These are phyloP conservation scores for Pongo abelii DNA, from an alignment of 2,113 vertebrate species.

Conservation along the genomic window DNA sequence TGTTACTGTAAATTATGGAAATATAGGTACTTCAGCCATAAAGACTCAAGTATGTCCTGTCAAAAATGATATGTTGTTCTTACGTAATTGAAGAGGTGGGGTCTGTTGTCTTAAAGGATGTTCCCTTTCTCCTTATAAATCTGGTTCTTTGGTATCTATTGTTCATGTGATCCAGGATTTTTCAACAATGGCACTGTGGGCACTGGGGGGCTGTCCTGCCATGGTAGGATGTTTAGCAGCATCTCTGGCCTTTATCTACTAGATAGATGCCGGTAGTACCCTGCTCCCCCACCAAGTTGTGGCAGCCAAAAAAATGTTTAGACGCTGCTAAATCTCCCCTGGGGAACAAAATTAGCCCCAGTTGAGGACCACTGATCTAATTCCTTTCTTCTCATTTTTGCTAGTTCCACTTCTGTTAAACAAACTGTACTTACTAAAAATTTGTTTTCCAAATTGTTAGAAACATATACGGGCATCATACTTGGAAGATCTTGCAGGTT, in stretches of 20 bases:
- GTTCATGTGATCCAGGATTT: background rate
- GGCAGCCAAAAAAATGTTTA: background rate
- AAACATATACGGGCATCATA: background rate
- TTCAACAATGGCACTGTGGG: background rate
- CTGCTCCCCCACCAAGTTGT: background rate
- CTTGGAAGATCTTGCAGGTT: background rate
- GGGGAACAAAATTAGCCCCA: background rate
- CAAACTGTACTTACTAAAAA: background rate
- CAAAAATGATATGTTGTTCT: background rate
- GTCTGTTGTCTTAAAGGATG: background rate
- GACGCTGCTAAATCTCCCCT: background rate
- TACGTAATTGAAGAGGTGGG: slow-evolving; percentile 19
- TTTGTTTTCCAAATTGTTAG: background rate
- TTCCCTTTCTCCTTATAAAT: slow-evolving; percentile 9
- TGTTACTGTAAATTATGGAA: background rate
- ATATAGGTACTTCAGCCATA: background rate
- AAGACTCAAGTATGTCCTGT: background rate
- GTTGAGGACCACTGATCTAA: background rate
- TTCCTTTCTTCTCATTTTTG: background rate
- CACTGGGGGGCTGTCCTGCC: background rate
- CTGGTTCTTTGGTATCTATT: background rate
- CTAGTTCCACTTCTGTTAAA: background rate
- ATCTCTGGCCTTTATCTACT: background rate
- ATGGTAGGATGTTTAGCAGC: background rate
- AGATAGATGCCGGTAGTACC: background rate